These are phyloP conservation scores for Cheilosia soror DNA, from an alignment of 2,888 invertebrate genomes.

Conservation along the genomic window DNA sequence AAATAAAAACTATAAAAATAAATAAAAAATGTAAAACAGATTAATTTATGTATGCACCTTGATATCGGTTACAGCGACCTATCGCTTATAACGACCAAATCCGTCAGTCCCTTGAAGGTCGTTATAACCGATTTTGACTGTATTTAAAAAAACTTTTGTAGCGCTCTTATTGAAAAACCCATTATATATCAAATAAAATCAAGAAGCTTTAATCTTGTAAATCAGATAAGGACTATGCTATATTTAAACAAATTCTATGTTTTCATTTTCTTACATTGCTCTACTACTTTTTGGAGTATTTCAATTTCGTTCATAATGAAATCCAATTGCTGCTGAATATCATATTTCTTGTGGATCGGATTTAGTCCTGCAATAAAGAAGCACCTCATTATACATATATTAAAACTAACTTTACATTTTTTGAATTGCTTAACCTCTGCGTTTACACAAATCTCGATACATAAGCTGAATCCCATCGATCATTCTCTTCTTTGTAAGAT, in stretches of 20 bases:
- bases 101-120: too few relatives aligned
- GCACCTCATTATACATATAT: not conserved
- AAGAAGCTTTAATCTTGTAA: too few relatives aligned
- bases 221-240: too few relatives aligned
- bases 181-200: too few relatives aligned
- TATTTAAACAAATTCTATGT: not conserved
- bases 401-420: not conserved
- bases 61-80: too few relatives aligned
- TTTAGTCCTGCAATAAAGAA: constrained; percentile 51
- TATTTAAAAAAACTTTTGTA: too few relatives aligned
- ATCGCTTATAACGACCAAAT: too few relatives aligned
- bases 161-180: too few relatives aligned
- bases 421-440: not conserved
- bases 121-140: too few relatives aligned
- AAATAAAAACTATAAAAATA: too few relatives aligned
- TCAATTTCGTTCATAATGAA: constrained; percentile 81
- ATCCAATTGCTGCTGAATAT: constrained; percentile 79
- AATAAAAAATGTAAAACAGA: too few relatives aligned
- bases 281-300: constrained; percentile 79
- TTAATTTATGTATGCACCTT: too few relatives aligned
- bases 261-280: constrained; percentile 68
- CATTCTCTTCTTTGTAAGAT: not conserved
- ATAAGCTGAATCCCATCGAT: constrained; percentile 6
- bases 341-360: constrained; percentile 58
- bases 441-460: constrained; percentile 4